phyloP scores from a whole-genome alignment of 2,888 invertebrate species.

The Chymomyza procnemis region DNA sequence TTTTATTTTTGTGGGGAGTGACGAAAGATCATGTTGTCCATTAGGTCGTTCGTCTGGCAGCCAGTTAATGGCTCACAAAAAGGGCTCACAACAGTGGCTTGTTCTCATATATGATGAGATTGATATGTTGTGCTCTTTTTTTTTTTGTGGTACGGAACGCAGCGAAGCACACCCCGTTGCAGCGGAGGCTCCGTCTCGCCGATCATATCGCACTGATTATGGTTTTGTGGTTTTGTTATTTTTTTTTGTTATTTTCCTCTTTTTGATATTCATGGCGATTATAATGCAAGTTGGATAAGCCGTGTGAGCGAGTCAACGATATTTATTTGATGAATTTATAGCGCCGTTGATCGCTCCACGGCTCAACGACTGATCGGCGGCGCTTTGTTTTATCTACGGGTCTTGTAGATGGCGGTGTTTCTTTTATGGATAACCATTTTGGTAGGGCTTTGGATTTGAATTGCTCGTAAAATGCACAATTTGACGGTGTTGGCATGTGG shows the following conservation, averaged over 20 bases:
- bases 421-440: constrained; percentile 40
- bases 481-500: constrained; percentile 55
- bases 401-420: constrained; percentile 41
- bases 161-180: constrained; percentile 10
- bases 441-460: background rate
- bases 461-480: constrained; percentile 56
- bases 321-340: constrained; percentile 71
- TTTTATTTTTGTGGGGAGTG: constrained; percentile 56
- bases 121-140: constrained; percentile 57
- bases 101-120: constrained; percentile 51
- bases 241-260: background rate
- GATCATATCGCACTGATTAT: constrained; percentile 71
- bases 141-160: constrained; percentile 7
- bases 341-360: constrained; percentile 58
- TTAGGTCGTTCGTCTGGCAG: constrained; percentile 62
- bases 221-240: constrained; percentile 58
- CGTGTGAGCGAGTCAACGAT: constrained; percentile 33
- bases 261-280: constrained; percentile 67
- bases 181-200: constrained; percentile 15
- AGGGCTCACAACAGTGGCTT: constrained; percentile 54
- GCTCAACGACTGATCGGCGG: too few species aligned
- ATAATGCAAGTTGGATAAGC: constrained; percentile 38
- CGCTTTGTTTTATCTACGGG: constrained; percentile 5
- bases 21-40: constrained; percentile 69
- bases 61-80: constrained; percentile 61